Conservation (phyloP, 2,113 vertebrate genomes). For the Tachuris rubrigastra region DNA sequence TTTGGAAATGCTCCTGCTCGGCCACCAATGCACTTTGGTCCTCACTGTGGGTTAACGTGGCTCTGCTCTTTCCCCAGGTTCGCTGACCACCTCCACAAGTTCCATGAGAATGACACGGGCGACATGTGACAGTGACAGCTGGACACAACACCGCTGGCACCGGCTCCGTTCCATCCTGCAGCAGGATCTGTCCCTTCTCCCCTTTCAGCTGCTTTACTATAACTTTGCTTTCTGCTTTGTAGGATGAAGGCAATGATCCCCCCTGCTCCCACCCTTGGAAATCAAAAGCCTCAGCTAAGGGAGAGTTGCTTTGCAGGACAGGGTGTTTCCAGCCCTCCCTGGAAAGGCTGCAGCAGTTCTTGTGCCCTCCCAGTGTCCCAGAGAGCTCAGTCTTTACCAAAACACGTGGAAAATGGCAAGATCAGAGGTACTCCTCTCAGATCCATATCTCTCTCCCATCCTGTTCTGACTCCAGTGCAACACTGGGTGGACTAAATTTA, state of each 20-base stretch:
- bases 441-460: neutral
- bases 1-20: accelerated
- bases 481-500: neutral
- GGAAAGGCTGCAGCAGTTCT: neutral
- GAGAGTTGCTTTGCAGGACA: neutral
- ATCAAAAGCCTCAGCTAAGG: neutral
- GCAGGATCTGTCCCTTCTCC: neutral
- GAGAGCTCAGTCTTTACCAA: neutral
- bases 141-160: accelerated
- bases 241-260: neutral
- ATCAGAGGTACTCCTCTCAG: neutral
- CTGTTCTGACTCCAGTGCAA: neutral
- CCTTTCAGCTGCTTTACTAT: neutral
- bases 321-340: accelerated
- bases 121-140: constrained; percentile 77
- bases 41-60: neutral
- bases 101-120: constrained; percentile 82
- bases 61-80: constrained; percentile 77
- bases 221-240: constrained; percentile 38
- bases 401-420: neutral
- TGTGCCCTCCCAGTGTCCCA: neutral
- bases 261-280: neutral
- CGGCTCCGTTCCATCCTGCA: accelerated
- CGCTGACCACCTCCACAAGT: constrained; percentile 91
- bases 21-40: accelerated